Base-by-base conservation (phyloP, 2,888 invertebrate genomes). In the Capitulum mitella region DNA sequence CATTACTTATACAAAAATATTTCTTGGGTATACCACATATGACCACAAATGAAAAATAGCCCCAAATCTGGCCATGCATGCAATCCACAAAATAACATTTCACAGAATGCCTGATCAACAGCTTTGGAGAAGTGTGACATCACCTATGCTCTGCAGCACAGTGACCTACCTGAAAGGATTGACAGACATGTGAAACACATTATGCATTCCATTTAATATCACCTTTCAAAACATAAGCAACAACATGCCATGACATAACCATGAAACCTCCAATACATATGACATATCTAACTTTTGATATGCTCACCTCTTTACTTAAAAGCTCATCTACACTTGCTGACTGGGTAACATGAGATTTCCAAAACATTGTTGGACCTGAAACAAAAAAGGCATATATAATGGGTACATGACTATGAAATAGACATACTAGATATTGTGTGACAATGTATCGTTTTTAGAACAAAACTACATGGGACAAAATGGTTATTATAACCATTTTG, bases 251-350 rank as follows among this genome's bases (percentile, higher is more conserved):
- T 14, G 1, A 48, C 48, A 48, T 6, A 10, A 48, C 19, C 12
- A 19, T 48, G 14, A 19, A 48, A 19, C 14, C 14, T 48, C 19
- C 48, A 48, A 3, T 3, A 61, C 61, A 29, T 12, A 12, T 22
- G 10, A 12, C 32, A 46, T 26, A 54, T 74, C 2, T 32, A 48
- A 58, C 32, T 54, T 32, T 29, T n/a, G n/a, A 34, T 51, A n/a
- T 16, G 82, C 84, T 85, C 88, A 92, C 93, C 90, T 93, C 91
- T 86, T 92, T 92, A 84, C 90, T 90, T 81, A 93, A 89, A 84
- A 93, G 89, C 83, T 90, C 90, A 86, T 92, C 93, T 85, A 93
- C 90, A 86, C 92, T 91, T 83, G 91, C 90, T 83, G 91, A 90
- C 83, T 89, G 89, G 84, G 90, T 88, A 86, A 90, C 90, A 87